Base-by-base conservation (phyloP, 2,797 vertebrate species). In the Xenopus petersii region DNA sequence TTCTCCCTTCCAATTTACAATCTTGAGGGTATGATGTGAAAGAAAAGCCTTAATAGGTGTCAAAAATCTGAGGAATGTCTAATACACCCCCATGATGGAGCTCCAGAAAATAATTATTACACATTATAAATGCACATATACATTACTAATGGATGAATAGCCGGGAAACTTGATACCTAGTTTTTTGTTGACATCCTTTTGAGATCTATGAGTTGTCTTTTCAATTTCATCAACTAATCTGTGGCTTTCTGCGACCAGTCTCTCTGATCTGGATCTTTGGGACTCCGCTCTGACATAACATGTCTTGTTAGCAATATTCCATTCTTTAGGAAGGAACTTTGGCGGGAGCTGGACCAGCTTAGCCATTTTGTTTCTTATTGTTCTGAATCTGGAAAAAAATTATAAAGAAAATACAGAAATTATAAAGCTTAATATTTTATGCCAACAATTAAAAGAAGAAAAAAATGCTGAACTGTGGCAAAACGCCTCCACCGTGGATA, bases 211-310 rank as follows among this genome's bases (percentile, higher is more conserved):
- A 30, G 93, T 91, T 5, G 84, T 81, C 81, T 87, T 93, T 71
- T 93, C 89, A 12, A 89, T 89, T 74, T 98, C 94, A 11, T 89
- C 84, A 60, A 96, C 89, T 74, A 98, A 86, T 80, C 93, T 89
- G 79, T 64, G 86, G 64, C 93, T 95, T 79, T 96, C 92, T 5
- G 87, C 88, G 54, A 83, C 86, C 60, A 90, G 75, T 26, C 86
- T 86, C 81, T 96, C 92, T 0, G 95, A 97, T 26, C 83, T 88
- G 26, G 87, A 92, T 33, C 91, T 85, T 51, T 90, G 86, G 0
- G 85, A 83, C 64, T 96, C 92, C 0, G 91, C 84, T 6, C 74
- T 84, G 67, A 82, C 82, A 56, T 86, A 85, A 42, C 86, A 88
- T 48, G 80, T 70, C 73, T 87, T 83, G 79, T 88, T 91, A 11